A percentile compares a stretch with the other conserved stretches of the same genome.
Evolutionary conservation across 1,140 invertebrate genomes (phyloP).

Genomic region (Pectinophora gossypiella): DNA sequence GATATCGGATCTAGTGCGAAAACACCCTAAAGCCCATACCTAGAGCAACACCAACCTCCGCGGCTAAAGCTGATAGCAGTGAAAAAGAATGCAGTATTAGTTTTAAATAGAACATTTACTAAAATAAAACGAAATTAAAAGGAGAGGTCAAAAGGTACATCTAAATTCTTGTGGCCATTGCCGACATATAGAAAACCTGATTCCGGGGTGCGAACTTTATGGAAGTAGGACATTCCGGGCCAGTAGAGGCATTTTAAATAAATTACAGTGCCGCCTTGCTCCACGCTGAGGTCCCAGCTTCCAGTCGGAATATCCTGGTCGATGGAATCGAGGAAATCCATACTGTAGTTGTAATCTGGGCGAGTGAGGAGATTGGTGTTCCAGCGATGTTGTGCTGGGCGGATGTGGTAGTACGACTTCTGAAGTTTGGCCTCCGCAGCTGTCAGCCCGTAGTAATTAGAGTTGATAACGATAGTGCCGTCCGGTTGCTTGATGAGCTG

Average conservation of each 20-base stretch:
- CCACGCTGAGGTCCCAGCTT: slow-evolving; percentile 80
- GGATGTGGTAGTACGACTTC: slow-evolving; percentile 81
- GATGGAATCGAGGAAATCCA: slow-evolving; percentile 86
- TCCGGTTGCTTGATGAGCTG: slow-evolving; percentile 80
- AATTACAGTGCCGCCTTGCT: slow-evolving; percentile 74
- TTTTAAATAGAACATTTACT: too few relatives aligned
- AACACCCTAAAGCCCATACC: too few relatives aligned
- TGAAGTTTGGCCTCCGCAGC: slow-evolving; percentile 77
- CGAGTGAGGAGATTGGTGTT: slow-evolving; percentile 83
- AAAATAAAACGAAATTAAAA: neutral
- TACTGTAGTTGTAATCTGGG: slow-evolving; percentile 84
- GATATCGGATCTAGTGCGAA: too few relatives aligned
- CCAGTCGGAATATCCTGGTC: slow-evolving; percentile 80
- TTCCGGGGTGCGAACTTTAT: slow-evolving; percentile 79
- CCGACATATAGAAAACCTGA: slow-evolving; percentile 85
- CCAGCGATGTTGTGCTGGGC: slow-evolving; percentile 80
- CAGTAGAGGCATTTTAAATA: slow-evolving; percentile 82
- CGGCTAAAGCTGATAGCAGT: too few relatives aligned
- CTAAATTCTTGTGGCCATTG: slow-evolving; percentile 82
- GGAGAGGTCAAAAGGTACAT: slow-evolving; percentile 83
- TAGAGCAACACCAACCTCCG: too few relatives aligned
- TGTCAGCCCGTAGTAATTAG: slow-evolving; percentile 80
- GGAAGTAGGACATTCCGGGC: slow-evolving; percentile 85
- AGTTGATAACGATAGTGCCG: slow-evolving; percentile 80
- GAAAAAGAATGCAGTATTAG: too few relatives aligned